Base-by-base conservation (phyloP, 2,888 invertebrate genomes). In the Ecliptopera silaceata region DNA sequence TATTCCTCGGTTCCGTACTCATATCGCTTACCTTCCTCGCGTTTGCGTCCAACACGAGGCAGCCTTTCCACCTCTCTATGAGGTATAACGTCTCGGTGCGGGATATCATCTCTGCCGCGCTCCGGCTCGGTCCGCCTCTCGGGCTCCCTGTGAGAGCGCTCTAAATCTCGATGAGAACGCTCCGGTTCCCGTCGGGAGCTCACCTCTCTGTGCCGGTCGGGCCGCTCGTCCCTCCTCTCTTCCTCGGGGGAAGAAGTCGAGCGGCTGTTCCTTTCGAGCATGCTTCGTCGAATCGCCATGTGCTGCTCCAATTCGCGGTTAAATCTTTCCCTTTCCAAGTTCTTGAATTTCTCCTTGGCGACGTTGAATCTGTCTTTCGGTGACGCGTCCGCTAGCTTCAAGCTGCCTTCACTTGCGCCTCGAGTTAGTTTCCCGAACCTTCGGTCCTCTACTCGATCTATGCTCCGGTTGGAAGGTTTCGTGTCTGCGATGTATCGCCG, bases 281-380 rank as follows among this genome's bases (percentile, higher is more conserved):
- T 88, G 72, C 92, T 92, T 65, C 92, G 80, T 58, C 92, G 75
- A 61, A 91, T 86, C 41, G 90, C 91, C 85, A 91, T 92, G 61
- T 92, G 91, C 66, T 90, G 88, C 63, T 92, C 90, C 41, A 92
- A 75, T 70, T 93, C 93, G 65, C 92, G 89, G 64, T 93, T 93
- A 62, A 94, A 91, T 55, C 93, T 88, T 69, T 95, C 95, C 59
- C 95, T 92, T 77, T 97, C 97, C 82, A 97, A 92, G 62, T 95
- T 93, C 80, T 95, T 92, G 77, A 97, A 97, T 84, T 96, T 96
- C 74, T 97, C 96, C 82, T 96, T 96, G 42, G 97, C 96, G 70
- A 96, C 96, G 70, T 96, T 95, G 84, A 97, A 96, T 56, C 96
- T 92, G 72, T 96, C 96, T 67, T 95, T 93, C 0, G 96, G 96